Evolutionary conservation across 2,888 invertebrate species (phyloP).

Genomic region (Limulus polyphemus): DNA sequence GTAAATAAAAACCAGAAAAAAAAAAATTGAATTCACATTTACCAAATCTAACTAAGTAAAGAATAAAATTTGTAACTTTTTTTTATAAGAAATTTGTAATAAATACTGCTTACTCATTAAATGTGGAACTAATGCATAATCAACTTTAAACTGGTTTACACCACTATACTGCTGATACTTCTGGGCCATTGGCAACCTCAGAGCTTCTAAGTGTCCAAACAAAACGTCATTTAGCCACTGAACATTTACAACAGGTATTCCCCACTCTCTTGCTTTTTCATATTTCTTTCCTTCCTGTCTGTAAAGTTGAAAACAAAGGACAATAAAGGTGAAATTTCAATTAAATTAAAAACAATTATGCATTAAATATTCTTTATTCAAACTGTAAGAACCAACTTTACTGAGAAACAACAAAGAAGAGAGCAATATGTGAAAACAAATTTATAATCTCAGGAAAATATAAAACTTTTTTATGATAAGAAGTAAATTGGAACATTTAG

Average conservation of each 20-base stretch:
- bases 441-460: too few species aligned
- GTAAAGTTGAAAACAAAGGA: conserved; percentile 16
- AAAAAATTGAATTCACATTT: too few species aligned
- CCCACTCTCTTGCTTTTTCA: conserved; percentile 80
- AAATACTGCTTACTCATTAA: conserved; percentile 62
- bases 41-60: too few species aligned
- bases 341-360: neutral
- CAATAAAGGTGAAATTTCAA: neutral
- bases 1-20: too few species aligned
- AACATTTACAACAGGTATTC: conserved; percentile 77
- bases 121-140: conserved; percentile 70
- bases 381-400: too few species aligned
- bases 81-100: neutral
- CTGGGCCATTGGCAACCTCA: conserved; percentile 45
- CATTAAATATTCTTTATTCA: too few species aligned
- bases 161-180: conserved; percentile 77
- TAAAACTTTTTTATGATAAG: too few species aligned
- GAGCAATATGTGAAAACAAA: too few species aligned
- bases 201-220: conserved; percentile 72
- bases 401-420: conserved; percentile 4
- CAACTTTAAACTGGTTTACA: conserved; percentile 68
- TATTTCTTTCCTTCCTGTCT: conserved; percentile 79
- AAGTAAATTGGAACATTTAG: too few species aligned
- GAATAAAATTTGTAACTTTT: too few species aligned
- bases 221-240: conserved; percentile 87